phyloP scores from a whole-genome alignment of 2,797 vertebrate genomes.

The Platalea minor region DNA sequence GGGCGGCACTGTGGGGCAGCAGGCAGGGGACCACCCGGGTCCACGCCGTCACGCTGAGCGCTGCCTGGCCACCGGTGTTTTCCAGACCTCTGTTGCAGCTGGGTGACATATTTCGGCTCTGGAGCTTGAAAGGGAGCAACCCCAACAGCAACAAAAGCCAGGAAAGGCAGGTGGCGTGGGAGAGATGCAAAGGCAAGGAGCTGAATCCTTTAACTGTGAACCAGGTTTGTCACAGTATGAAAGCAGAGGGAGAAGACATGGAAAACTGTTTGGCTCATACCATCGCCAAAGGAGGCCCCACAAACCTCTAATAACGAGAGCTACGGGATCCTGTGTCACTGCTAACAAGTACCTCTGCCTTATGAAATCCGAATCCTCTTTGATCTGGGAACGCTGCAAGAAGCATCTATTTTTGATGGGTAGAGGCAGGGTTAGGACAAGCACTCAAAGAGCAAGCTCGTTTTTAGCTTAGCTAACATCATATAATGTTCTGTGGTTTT shows the following conservation, averaged over 20 bases:
- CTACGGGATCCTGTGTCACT: background rate
- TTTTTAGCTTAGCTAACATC: background rate
- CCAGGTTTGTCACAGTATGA: rapidly evolving
- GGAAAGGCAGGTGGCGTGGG: background rate
- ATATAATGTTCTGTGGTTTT: background rate
- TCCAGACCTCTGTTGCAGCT: background rate
- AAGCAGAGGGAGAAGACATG: background rate
- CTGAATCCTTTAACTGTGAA: background rate
- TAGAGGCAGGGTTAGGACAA: background rate
- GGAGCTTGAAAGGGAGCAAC: background rate
- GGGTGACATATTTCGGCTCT: rapidly evolving
- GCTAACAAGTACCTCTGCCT: background rate
- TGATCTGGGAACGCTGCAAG: background rate
- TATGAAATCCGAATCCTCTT: background rate
- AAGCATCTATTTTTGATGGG: background rate
- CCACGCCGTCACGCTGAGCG: background rate
- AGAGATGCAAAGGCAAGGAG: background rate
- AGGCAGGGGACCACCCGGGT: background rate
- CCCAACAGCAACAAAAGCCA: background rate
- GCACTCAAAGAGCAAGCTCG: background rate
- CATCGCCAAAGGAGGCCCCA: background rate
- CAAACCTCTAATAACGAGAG: background rate
- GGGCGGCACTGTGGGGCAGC: background rate
- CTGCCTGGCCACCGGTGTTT: rapidly evolving
- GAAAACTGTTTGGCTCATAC: background rate